phyloP scores from a whole-genome alignment of 2,888 invertebrate species.

The Aphodius granarius region DNA sequence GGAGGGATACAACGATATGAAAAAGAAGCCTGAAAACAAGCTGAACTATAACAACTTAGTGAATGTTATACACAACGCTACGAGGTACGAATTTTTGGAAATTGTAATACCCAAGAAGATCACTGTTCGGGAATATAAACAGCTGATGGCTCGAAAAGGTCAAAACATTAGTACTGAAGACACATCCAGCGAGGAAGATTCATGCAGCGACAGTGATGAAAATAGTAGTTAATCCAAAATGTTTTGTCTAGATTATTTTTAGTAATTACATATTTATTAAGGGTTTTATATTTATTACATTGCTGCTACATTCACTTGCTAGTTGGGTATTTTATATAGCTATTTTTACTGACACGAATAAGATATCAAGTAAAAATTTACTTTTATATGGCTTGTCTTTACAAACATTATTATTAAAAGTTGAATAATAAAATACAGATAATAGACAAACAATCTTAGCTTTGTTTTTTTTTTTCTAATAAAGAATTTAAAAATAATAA shows the following conservation, averaged over 20 bases:
- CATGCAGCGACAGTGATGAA: constrained; percentile 33
- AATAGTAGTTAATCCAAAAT: constrained; percentile 29
- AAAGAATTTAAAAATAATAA: no score
- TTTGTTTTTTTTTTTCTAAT: no score
- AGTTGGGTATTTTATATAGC: no score
- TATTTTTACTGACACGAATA: no score
- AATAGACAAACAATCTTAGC: no score
- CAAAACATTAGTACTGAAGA: constrained; percentile 19
- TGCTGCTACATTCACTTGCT: no score
- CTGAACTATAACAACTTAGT: constrained; percentile 73
- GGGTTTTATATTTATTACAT: no score
- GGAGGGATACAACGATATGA: constrained; percentile 59
- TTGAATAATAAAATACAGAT: no score
- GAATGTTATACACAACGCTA: constrained; percentile 68
- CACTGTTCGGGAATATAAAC: constrained; percentile 67
- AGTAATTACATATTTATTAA: no score
- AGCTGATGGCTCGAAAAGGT: constrained; percentile 64
- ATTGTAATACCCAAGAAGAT: constrained; percentile 78
- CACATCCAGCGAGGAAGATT: constrained; percentile 35
- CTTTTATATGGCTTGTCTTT: no score
- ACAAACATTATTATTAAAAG: no score
- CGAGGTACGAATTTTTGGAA: constrained; percentile 68
- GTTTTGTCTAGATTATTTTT: background rate
- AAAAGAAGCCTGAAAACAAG: constrained; percentile 55
- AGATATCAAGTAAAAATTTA: no score